A percentile compares a stretch with the other conserved stretches of the same genome.
Conservation (phyloP, 2,113 vertebrate genomes). For the Micronycteris hirsuta region DNA sequence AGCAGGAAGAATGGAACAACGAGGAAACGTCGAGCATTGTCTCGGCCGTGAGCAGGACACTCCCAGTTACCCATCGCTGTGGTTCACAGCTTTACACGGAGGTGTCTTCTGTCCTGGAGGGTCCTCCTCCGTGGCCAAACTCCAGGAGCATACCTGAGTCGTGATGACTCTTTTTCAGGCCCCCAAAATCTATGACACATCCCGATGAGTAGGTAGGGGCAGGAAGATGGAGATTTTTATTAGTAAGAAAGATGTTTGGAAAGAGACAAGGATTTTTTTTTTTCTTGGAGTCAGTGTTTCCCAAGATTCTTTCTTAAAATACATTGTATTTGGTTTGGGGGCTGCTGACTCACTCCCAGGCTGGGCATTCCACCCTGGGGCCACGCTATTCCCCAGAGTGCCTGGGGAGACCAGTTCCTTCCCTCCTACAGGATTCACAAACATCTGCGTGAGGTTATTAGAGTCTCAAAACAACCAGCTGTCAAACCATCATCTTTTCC, state of each 20-base stretch:
- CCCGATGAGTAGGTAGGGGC: not conserved
- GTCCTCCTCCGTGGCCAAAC: not conserved
- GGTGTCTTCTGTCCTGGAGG: not conserved
- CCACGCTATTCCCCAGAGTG: constrained; percentile 35
- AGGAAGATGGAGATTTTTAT: constrained; percentile 36
- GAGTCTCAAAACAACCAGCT: constrained; percentile 66
- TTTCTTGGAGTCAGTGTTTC: constrained; percentile 22
- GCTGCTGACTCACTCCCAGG: not conserved
- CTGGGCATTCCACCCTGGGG: constrained; percentile 35
- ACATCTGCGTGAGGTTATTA: constrained; percentile 75
- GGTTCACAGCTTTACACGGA: not conserved
- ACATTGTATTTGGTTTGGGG: constrained; percentile 1
- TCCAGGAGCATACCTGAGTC: not conserved
- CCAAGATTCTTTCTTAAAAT: constrained; percentile 58
- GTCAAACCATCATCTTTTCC: constrained; percentile 61
- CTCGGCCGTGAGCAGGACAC: not conserved
- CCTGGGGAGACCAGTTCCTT: constrained; percentile 22
- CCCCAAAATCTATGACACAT: not conserved
- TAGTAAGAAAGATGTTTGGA: constrained; percentile 57
- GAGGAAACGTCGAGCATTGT: not conserved
- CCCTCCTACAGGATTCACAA: constrained; percentile 50
- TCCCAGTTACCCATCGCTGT: not conserved
- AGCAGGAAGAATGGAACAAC: not conserved
- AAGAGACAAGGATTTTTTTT: not conserved
- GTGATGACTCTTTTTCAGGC: not conserved